Evolutionary conservation across 37 sponge, comb jelly and placozoan genomes (phyloP).

Genomic region (Crambe crambe): DNA sequence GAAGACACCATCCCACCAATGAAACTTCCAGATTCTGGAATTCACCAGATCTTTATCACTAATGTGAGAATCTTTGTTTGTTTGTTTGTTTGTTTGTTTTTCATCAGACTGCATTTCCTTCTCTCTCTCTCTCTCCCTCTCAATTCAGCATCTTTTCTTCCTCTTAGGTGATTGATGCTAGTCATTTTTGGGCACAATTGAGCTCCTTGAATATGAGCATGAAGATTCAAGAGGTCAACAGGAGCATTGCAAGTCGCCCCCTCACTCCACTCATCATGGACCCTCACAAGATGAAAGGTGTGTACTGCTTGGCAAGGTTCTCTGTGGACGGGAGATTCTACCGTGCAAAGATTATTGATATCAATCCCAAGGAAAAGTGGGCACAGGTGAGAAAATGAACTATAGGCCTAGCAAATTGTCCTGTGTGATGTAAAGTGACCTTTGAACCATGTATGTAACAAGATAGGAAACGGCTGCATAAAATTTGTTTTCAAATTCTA

Average conservation of each 20-base stretch:
- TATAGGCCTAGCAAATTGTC: no score
- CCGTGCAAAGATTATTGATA: slow-evolving; percentile 54
- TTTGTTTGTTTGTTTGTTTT: neutral
- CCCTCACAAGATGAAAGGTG: slow-evolving; percentile 38
- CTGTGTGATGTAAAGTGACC: no score
- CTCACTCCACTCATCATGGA: slow-evolving; percentile 19
- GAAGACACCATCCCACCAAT: neutral
- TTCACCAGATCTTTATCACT: slow-evolving; percentile 46
- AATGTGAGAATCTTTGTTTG: slow-evolving; percentile 25
- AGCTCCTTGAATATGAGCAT: slow-evolving; percentile 8
- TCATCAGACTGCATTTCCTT: no score
- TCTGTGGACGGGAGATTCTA: slow-evolving; percentile 69
- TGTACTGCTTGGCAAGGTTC: slow-evolving; percentile 76
- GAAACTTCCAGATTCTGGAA: slow-evolving; percentile 47
- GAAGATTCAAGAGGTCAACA: slow-evolving; percentile 37
- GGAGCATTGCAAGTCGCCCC: slow-evolving; percentile 28
- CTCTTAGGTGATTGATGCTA: slow-evolving; percentile 68
- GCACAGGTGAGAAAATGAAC: slow-evolving; percentile 5
- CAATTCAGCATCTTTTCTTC: neutral
- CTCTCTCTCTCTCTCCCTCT: neutral
- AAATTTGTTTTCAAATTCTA: neutral
- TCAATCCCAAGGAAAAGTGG: neutral
- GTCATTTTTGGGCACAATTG: slow-evolving; percentile 88
- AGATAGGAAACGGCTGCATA: neutral
- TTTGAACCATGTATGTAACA: no score